Base-by-base conservation (phyloP, 1,140 invertebrate genomes). In the Arctopsyche grandis region DNA sequence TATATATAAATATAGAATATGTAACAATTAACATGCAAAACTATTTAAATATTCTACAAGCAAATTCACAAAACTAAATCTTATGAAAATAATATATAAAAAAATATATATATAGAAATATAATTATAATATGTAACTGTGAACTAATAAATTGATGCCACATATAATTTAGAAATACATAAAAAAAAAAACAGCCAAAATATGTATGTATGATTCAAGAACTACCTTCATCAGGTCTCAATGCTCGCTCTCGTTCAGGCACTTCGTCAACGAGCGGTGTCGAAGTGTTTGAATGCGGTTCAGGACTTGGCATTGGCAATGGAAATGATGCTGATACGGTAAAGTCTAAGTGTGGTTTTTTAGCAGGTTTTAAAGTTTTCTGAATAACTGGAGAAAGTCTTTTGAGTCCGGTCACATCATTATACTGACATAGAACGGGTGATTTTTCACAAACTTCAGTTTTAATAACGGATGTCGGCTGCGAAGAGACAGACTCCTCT, bases 221-320 rank as follows among this genome's bases (percentile, higher is more conserved):
- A 73, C 79, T 84, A 86, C 85, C 85, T 85, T 86, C 86, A 84
- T 86, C 85, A 75, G 84, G 83, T 66, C 83, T 82, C 81, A 84
- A 83, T 24, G 75, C 83, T 48, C 87, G 82, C 58, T 83, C 82
- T 73, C 84, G 77, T 79, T 89, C 88, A 75, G 86, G 89, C 12
- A 89, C 86, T 81, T 92, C 91, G 80, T 92, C 91, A 24, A 90
- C 90, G 70, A 91, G 84, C 24, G 91, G 91, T 26, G 91, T 92
- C 77, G 91, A 91, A 0, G 90, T 89, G 84, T 91, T 90, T 21
- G 91, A 91, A 86, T 91, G 91, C 4, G 90, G 89, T 82, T 92
- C 91, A 24, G 84, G 84, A 66, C 85, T 84, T 29, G 85, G 85
- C 79, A 86, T 83, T 75, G 85, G 85, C 56, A 84, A 83, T 16